Evolutionary conservation across 2,888 invertebrate species (phyloP).

Genomic region (Dryomyza anilis): DNA sequence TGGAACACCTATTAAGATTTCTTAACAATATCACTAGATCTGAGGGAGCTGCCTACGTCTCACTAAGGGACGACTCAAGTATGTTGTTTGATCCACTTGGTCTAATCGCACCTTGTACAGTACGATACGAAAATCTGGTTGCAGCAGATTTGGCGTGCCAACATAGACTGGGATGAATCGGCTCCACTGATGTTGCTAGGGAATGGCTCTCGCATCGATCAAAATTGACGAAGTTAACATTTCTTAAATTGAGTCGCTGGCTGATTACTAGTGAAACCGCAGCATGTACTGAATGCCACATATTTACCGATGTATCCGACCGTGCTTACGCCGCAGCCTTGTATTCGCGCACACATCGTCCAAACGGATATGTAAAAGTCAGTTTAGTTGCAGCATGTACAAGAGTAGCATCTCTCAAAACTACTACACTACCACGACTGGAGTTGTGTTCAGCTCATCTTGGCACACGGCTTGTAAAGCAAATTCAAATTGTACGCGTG

Average conservation of each 20-base stretch:
- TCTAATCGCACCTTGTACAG: neutral
- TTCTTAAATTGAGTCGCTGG: neutral
- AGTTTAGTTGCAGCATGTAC: neutral
- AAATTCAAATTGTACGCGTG: neutral
- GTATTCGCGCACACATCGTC: neutral
- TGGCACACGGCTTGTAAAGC: neutral
- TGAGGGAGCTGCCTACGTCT: neutral
- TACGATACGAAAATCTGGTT: neutral
- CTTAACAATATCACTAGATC: neutral
- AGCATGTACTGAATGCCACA: neutral
- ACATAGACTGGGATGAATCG: neutral
- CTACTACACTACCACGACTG: neutral
- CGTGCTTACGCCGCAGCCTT: neutral
- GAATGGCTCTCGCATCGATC: neutral
- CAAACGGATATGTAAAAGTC: neutral
- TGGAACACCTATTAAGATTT: neutral
- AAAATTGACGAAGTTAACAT: neutral
- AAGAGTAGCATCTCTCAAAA: neutral
- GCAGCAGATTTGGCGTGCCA: neutral
- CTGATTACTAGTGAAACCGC: neutral
- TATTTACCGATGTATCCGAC: neutral
- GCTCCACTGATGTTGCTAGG: neutral
- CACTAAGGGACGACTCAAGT: neutral
- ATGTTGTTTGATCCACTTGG: neutral
- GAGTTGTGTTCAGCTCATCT: neutral